Evolutionary conservation across 2,113 vertebrate genomes (phyloP).

Genomic region (Narcine bancroftii): DNA sequence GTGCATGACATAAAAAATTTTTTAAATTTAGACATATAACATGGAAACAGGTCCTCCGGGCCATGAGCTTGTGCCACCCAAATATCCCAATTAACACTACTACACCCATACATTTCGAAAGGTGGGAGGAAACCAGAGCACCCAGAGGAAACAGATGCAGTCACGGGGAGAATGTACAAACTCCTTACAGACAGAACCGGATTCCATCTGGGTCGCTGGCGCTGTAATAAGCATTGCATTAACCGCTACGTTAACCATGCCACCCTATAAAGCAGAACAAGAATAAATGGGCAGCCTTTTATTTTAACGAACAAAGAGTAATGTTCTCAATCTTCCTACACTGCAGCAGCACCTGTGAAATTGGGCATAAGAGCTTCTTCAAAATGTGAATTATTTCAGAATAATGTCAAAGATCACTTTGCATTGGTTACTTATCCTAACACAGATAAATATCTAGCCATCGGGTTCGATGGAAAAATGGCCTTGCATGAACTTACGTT

Average conservation of each 20-base stretch:
- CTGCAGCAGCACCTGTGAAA: background rate
- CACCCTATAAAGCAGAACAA: background rate
- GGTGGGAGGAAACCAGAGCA: no score
- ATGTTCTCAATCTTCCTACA: background rate
- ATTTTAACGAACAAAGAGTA: background rate
- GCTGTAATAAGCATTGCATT: no score
- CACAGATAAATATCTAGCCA: background rate
- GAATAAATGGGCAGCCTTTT: background rate
- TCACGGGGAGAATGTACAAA: no score
- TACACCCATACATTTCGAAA: no score
- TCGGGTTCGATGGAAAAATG: background rate
- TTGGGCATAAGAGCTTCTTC: background rate
- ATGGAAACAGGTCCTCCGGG: no score
- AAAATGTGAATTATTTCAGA: constrained; percentile 5
- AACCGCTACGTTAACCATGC: no score
- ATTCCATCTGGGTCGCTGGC: no score
- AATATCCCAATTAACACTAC: no score
- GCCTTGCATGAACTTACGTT: constrained; percentile 6
- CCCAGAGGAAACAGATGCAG: no score
- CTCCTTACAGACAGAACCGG: no score
- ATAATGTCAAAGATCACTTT: background rate
- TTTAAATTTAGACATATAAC: no score
- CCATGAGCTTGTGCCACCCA: no score
- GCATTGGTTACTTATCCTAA: background rate
- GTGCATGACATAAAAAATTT: background rate